Conservation (phyloP, 92 coral and sea anemone species). For the Montipora capitata region DNA sequence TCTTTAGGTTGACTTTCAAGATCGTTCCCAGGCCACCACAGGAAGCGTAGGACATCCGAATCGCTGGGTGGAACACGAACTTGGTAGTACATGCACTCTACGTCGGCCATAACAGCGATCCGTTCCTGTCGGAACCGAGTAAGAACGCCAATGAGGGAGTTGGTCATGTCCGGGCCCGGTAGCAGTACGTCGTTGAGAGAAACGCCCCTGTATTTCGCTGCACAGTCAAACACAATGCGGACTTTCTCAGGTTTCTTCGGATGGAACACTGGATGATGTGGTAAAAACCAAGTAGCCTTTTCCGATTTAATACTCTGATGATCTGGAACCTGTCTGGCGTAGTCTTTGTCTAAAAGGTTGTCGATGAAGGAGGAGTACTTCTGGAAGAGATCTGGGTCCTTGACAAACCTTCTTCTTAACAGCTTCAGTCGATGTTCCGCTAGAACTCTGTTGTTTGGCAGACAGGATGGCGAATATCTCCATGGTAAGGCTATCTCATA, state of each 20-base stretch:
- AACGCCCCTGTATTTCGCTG: constrained; percentile 10
- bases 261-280: constrained; percentile 3
- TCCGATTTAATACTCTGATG: background rate
- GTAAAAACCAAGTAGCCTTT: constrained; percentile 1
- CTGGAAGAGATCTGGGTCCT: constrained; percentile 2
- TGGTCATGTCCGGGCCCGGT: constrained; percentile 45
- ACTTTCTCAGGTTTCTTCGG: constrained; percentile 6
- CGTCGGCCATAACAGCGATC: constrained; percentile 20
- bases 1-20: too few relatives aligned
- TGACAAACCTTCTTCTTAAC: constrained; percentile 15
- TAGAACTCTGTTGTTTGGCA: constrained; percentile 2
- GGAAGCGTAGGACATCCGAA: too few relatives aligned
- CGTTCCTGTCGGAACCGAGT: constrained; percentile 30
- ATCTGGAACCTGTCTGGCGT: constrained; percentile 26
- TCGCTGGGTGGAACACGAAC: too few relatives aligned
- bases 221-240: too few relatives aligned
- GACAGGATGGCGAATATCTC: constrained; percentile 5
- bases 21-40: too few relatives aligned
- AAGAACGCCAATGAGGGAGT: constrained; percentile 34
- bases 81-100: too few relatives aligned
- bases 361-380: constrained; percentile 41
- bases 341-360: constrained; percentile 22
- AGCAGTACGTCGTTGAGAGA: constrained; percentile 38
- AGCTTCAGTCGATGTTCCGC: constrained; percentile 31
- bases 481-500: constrained; percentile 34